Evolutionary conservation across 2,797 vertebrate species (phyloP), one percentile per base, ranked within the genome.

Genomic region (Cheracebus regulus): DNA sequence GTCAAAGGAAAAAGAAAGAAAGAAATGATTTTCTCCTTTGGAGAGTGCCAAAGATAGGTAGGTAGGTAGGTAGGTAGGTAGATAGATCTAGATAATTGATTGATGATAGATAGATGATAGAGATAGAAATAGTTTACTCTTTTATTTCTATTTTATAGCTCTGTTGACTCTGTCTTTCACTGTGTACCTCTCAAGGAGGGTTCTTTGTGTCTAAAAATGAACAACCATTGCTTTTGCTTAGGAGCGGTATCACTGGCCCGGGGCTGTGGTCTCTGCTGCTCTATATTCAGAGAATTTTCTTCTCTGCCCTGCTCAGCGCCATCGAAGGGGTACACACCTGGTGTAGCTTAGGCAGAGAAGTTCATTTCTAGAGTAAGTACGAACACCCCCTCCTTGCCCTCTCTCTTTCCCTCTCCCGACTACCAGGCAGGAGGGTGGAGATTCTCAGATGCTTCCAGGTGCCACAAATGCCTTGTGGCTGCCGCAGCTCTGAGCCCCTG

Each of bases 301-400:
- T 26, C 17, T 24, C 70, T 52, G 48, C 44, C n/a, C 36, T 61
- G 30, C 19, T 14, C 19, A 11, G 11, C 1, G 41, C 78, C 2
- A 3, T 24, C 1, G 4, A 44, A 39, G 48, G 13, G 2, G 9
- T 24, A 1, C 2, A 20, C 1, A 19, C 14, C 46, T 36, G 5
- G 4, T 5, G 52, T 24, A 44, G 57, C 79, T 57, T 28, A 39
- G 72, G 36, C 26, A 5, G 33, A 75, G 14, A 33, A 28, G 39
- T 22, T 1, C 4, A 15, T 41, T 76, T 92, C 75, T 39, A 57
- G 50, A 67, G 9, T 57, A 46, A 17, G 26, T 15, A 9, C 2
- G 41, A 80, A 33, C 30, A 64, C 5, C 7, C 41, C 26, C 8
- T 44, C 41, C 4, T 44, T 46, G 12, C 24, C 26, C 13, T 90